Evolutionary conservation across 2,888 invertebrate species (phyloP).

Genomic region (Dichetophora obliterata): DNA sequence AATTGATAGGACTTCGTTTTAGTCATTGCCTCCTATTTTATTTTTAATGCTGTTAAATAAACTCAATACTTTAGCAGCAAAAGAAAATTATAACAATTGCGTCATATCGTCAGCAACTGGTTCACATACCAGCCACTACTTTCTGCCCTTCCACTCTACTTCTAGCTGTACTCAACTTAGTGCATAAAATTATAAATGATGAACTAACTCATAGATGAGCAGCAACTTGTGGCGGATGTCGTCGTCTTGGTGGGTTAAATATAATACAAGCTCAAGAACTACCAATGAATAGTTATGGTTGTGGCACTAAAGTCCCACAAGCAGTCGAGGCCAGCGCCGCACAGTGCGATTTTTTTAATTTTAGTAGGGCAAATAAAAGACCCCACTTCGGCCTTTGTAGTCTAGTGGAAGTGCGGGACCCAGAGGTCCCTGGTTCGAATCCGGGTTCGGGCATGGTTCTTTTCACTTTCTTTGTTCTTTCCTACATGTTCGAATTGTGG

Average conservation of each 20-base stretch:
- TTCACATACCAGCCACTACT: background rate
- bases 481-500: too few relatives aligned
- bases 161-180: constrained; percentile 59
- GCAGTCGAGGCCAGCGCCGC: background rate
- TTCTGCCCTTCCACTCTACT: constrained; percentile 10
- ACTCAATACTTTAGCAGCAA: constrained; percentile 37
- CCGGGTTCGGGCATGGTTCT: too few relatives aligned
- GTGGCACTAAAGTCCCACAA: background rate
- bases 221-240: constrained; percentile 29
- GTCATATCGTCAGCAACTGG: constrained; percentile 9
- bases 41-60: constrained; percentile 42
- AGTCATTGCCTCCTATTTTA: background rate
- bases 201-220: constrained; percentile 56
- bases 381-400: too few relatives aligned
- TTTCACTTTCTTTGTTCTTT: too few relatives aligned
- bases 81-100: constrained; percentile 30
- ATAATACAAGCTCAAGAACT: background rate
- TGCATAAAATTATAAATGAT: constrained; percentile 68
- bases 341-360: too few relatives aligned
- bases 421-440: too few relatives aligned
- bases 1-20: constrained; percentile 11
- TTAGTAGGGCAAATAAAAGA: too few relatives aligned
- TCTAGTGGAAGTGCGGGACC: too few relatives aligned
- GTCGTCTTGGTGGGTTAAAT: constrained; percentile 14
- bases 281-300: constrained; percentile 11